phyloP scores from a whole-genome alignment of 92 coral and sea anemone genomes.

The Phenganax stokvisi region DNA sequence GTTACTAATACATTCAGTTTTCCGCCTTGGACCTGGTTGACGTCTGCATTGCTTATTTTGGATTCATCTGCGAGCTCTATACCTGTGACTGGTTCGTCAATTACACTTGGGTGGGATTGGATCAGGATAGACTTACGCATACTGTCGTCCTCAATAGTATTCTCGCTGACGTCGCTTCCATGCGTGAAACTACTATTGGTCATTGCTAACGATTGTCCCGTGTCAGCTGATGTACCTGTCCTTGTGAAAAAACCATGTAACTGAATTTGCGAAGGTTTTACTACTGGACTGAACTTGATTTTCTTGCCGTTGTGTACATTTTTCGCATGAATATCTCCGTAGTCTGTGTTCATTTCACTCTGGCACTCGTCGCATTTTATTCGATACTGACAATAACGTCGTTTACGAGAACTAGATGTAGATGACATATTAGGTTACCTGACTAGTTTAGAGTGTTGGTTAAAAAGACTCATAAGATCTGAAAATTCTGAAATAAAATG shows the following conservation, averaged over 20 bases:
- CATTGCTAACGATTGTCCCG: slow-evolving; percentile 8
- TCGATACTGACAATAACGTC: slow-evolving; percentile 12
- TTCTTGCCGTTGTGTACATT: slow-evolving; percentile 24
- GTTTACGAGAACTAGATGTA: slow-evolving; percentile 21
- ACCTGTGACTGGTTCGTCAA: background rate
- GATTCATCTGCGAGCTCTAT: background rate
- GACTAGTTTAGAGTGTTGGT: background rate
- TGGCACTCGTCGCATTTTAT: slow-evolving; percentile 24
- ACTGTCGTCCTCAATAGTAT: slow-evolving; percentile 5
- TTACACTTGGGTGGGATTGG: slow-evolving; percentile 10
- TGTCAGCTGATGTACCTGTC: background rate
- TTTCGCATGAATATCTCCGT: slow-evolving; percentile 18
- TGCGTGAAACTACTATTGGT: background rate
- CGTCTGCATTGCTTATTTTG: background rate
- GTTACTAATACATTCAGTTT: background rate
- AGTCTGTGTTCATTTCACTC: slow-evolving; percentile 22
- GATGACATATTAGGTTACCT: background rate
- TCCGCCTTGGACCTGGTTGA: background rate
- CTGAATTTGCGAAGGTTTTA: slow-evolving; percentile 15
- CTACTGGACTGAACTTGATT: slow-evolving; percentile 21
- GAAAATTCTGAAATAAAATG: background rate
- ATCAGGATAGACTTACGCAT: background rate
- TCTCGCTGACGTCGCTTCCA: slow-evolving; percentile 12
- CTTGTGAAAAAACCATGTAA: slow-evolving; percentile 14
- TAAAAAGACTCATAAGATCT: background rate